These are phyloP conservation scores for Eumacrocentrus americanus DNA, from an alignment of 2,888 invertebrate species.

Conservation along the genomic window DNA sequence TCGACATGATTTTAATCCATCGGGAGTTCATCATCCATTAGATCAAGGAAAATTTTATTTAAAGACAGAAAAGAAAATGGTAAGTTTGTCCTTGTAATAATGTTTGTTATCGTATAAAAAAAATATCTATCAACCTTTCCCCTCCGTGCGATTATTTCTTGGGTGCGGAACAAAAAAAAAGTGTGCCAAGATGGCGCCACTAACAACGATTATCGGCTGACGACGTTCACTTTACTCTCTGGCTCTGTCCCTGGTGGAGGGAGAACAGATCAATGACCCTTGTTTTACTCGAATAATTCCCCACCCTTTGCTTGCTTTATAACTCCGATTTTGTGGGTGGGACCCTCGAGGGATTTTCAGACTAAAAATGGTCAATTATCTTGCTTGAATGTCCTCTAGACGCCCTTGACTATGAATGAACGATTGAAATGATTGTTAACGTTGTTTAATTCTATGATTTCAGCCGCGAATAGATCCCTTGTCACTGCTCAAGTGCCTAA, in stretches of 20 bases:
- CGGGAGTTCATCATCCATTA: constrained; percentile 6
- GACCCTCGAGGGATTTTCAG: too few species aligned
- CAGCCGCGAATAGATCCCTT: constrained; percentile 94
- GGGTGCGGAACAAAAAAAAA: neutral
- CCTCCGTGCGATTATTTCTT: neutral
- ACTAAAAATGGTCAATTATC: constrained; percentile 3
- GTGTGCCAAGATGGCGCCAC: constrained; percentile 41
- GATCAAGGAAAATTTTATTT: constrained; percentile 7
- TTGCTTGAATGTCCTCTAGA: neutral
- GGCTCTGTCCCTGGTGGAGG: constrained; percentile 16
- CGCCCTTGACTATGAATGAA: too few species aligned
- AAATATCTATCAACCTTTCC: neutral
- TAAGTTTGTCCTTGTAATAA: neutral
- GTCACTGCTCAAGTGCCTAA: constrained; percentile 86
- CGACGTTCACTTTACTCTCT: neutral
- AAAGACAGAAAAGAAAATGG: constrained; percentile 17
- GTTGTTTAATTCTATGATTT: constrained; percentile 49
- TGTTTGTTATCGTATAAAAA: neutral
- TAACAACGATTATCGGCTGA: neutral
- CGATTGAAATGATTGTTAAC: constrained; percentile 7
- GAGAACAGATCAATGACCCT: constrained; percentile 45
- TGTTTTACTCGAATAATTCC: constrained; percentile 3
- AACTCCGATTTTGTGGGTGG: too few species aligned
- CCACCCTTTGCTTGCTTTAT: too few species aligned
- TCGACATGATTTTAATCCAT: constrained; percentile 4